These are phyloP conservation scores for Himantopus leucocephalus DNA, from an alignment of 2,113 vertebrate genomes.

Conservation along the genomic window DNA sequence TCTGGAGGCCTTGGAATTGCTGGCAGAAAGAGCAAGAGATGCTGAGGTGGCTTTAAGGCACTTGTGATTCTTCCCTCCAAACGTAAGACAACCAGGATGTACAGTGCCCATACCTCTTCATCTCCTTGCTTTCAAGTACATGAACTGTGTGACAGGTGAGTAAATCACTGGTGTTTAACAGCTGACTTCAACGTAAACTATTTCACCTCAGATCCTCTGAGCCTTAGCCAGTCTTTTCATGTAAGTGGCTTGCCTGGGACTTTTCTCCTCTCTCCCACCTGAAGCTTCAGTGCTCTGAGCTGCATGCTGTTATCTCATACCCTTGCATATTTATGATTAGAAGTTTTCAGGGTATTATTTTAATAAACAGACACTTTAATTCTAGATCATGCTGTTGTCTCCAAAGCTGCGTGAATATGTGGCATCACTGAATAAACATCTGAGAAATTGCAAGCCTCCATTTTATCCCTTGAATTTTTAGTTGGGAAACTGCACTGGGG, in stretches of 20 bases:
- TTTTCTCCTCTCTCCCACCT: neutral
- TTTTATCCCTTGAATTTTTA: neutral
- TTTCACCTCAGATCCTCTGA: neutral
- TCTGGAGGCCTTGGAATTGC: neutral
- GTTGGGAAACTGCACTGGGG: neutral
- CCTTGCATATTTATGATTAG: neutral
- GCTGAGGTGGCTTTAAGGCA: neutral
- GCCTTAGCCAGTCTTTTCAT: neutral
- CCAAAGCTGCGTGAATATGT: neutral
- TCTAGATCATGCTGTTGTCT: neutral
- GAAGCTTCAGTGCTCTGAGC: neutral
- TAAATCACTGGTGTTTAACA: neutral
- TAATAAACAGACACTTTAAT: neutral
- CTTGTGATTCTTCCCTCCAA: neutral
- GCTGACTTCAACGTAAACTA: neutral
- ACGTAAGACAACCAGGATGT: neutral
- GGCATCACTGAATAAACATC: neutral
- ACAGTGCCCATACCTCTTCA: neutral
- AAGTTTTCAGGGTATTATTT: neutral
- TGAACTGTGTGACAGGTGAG: neutral
- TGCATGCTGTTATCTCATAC: neutral
- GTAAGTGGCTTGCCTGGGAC: neutral
- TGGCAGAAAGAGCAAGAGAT: neutral
- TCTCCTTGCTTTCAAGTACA: neutral
- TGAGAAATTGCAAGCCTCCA: neutral